A percentile compares a stretch with the other conserved stretches of the same genome.
Evolutionary conservation across 2,113 vertebrate species (phyloP).

Genomic region (Lophius piscatorius): DNA sequence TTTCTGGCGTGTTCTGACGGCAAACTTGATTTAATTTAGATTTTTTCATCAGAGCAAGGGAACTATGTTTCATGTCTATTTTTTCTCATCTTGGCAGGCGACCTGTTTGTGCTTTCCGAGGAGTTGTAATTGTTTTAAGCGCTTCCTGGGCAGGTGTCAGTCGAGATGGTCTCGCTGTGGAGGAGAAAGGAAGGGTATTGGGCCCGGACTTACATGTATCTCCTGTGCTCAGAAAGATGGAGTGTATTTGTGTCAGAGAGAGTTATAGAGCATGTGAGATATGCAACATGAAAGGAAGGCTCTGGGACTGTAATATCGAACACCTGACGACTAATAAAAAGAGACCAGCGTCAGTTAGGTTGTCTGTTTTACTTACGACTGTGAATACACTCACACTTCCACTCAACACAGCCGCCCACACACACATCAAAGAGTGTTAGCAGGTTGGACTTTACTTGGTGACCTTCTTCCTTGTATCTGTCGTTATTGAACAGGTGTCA

Average conservation of each 20-base stretch:
- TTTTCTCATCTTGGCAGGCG: conserved; percentile 52
- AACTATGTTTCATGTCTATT: conserved; percentile 48
- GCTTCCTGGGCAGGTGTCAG: conserved; percentile 70
- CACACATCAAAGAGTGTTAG: conserved; percentile 21
- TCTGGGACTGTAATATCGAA: conserved; percentile 36
- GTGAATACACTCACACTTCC: too few relatives aligned
- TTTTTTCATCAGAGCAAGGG: conserved; percentile 66
- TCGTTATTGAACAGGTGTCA: conserved; percentile 51
- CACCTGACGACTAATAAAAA: conserved; percentile 52
- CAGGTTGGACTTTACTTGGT: neutral
- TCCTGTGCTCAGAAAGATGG: conserved; percentile 16
- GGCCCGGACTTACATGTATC: conserved; percentile 11
- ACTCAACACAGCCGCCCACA: neutral
- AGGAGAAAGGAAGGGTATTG: conserved; percentile 45
- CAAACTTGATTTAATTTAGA: conserved; percentile 70
- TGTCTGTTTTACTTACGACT: conserved; percentile 17
- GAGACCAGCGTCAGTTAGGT: conserved; percentile 19
- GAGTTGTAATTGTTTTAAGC: conserved; percentile 72
- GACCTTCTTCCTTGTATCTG: conserved; percentile 37
- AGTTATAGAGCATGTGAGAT: conserved; percentile 36
- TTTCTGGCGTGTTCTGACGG: conserved; percentile 46
- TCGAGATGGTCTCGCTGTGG: conserved; percentile 25
- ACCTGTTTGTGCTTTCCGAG: conserved; percentile 21
- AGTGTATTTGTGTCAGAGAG: conserved; percentile 34
- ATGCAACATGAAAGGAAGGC: conserved; percentile 2